These are phyloP conservation scores for Anisognathus igniventris DNA, from an alignment of 2,797 vertebrate species.

Conservation along the genomic window DNA sequence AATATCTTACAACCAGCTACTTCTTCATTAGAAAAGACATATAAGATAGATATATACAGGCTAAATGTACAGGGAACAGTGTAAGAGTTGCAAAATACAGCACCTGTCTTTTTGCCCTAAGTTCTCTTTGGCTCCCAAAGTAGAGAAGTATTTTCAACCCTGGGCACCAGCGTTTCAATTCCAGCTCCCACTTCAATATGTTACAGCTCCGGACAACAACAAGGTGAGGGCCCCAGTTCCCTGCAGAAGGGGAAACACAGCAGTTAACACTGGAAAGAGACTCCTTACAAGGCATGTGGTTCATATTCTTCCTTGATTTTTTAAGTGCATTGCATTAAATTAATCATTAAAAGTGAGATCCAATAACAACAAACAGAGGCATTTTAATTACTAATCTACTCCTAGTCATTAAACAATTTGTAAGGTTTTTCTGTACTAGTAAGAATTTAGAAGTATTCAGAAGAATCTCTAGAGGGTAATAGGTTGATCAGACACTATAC, in stretches of 20 bases:
- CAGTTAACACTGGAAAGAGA: neutral
- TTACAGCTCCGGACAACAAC: slow-evolving; percentile 92
- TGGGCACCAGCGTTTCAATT: slow-evolving; percentile 97
- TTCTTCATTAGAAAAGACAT: neutral
- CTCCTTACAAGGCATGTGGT: neutral
- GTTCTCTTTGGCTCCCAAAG: slow-evolving; percentile 87
- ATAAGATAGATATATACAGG: neutral
- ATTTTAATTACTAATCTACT: neutral
- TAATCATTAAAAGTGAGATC: neutral
- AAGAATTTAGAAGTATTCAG: neutral
- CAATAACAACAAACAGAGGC: neutral
- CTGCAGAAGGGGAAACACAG: slow-evolving; percentile 62
- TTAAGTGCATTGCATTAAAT: neutral
- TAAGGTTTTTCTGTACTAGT: neutral
- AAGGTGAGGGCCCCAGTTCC: slow-evolving; percentile 97
- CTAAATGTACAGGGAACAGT: neutral
- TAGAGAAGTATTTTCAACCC: slow-evolving; percentile 93
- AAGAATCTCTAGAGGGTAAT: neutral
- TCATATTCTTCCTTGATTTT: neutral
- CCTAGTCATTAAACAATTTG: neutral
- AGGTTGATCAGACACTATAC: neutral
- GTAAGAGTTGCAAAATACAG: neutral
- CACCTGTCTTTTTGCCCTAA: slow-evolving; percentile 91
- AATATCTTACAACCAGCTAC: neutral
- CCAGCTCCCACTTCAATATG: slow-evolving; percentile 93